These are phyloP conservation scores for Heteractis magnifica DNA, from an alignment of 92 coral and sea anemone species.

Conservation along the genomic window DNA sequence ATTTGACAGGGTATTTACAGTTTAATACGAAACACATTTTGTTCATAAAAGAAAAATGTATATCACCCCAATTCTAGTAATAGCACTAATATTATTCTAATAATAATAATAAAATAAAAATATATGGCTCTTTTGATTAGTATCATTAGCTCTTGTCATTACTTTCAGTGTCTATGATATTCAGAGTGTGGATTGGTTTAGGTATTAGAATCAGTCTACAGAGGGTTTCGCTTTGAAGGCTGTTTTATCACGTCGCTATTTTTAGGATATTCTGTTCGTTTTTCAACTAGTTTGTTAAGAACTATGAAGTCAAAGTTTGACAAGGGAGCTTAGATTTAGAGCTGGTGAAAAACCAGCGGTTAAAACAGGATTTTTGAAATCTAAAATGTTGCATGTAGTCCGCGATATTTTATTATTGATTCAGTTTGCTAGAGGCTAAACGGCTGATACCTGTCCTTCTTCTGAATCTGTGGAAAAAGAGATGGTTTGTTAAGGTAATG, in stretches of 20 bases:
- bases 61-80: slow-evolving; percentile 1
- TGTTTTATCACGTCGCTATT: neutral
- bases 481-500: neutral
- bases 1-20: slow-evolving; percentile 12
- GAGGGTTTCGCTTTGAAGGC: neutral
- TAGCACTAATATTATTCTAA: neutral
- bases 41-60: slow-evolving; percentile 16
- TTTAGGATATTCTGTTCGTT: neutral
- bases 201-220: neutral
- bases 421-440: slow-evolving; percentile 14
- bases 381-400: slow-evolving; percentile 1
- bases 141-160: neutral
- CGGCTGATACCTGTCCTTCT: slow-evolving; percentile 89
- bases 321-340: neutral
- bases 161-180: too few relatives aligned
- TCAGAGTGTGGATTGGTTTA: neutral
- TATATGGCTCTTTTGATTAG: neutral
- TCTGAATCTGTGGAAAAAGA: slow-evolving; percentile 37
- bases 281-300: neutral
- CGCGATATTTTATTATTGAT: neutral
- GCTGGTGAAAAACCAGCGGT: neutral
- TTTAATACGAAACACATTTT: slow-evolving; percentile 8
- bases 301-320: neutral
- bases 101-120: slow-evolving; percentile 3
- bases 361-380: neutral